Percentiles rank a stretch among this genome's conserved stretches.
Conservation (phyloP, 2,797 vertebrate species). For the Spinus pinus region DNA sequence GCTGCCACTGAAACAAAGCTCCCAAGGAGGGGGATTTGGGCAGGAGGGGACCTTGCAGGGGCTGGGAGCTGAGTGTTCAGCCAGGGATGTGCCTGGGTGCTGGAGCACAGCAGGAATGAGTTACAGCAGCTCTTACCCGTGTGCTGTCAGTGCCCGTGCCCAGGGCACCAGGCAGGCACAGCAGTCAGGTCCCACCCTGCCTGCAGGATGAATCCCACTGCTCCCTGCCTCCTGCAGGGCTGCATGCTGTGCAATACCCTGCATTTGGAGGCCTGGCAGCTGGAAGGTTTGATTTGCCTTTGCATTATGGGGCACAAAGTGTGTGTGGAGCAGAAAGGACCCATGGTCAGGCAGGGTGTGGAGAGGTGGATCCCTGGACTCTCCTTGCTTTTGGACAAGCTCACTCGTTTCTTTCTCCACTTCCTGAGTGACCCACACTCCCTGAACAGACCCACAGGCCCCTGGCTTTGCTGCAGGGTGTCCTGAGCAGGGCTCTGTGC, state of each 20-base stretch:
- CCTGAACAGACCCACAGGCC: fast-evolving
- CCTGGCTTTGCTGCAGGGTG: background rate
- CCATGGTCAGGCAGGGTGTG: fast-evolving
- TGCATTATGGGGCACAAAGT: background rate
- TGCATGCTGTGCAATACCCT: fast-evolving
- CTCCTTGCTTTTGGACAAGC: background rate
- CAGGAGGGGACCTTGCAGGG: background rate
- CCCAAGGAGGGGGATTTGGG: background rate
- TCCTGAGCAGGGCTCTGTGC: background rate
- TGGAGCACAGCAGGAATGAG: background rate
- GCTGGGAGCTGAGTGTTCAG: background rate
- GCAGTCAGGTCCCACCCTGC: background rate
- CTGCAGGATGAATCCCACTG: background rate
- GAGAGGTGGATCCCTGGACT: fast-evolving
- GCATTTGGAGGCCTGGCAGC: background rate
- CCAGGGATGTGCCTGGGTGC: background rate
- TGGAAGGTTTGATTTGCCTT: background rate
- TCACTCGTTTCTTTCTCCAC: background rate
- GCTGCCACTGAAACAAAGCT: background rate
- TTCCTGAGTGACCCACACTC: fast-evolving
- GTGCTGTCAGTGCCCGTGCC: background rate
- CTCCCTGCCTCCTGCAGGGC: background rate
- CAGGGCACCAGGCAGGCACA: background rate
- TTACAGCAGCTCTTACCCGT: background rate
- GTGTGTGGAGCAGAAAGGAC: background rate